Conservation (phyloP, 2,888 invertebrate genomes). For the Hyposoter dolosus region DNA sequence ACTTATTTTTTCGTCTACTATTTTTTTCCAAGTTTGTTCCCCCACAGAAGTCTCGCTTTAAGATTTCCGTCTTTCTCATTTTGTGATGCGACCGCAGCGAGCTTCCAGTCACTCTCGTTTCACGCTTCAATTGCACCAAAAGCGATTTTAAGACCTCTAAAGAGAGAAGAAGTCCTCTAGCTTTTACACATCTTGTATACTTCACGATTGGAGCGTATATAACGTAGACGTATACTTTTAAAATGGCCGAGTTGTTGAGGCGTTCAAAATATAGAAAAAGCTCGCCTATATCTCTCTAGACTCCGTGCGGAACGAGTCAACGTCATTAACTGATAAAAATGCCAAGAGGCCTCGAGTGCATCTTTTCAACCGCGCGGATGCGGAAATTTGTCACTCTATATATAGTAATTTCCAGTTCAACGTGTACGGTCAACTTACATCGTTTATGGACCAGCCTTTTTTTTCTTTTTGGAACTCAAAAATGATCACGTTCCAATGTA, state of each 20-base stretch:
- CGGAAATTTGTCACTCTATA: background rate
- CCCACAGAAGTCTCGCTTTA: background rate
- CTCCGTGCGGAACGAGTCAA: slow-evolving; percentile 26
- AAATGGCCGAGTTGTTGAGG: background rate
- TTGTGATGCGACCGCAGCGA: slow-evolving; percentile 6
- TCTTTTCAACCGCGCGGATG: background rate
- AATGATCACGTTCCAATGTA: background rate
- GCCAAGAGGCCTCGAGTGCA: slow-evolving; percentile 9
- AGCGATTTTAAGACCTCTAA: slow-evolving; percentile 36
- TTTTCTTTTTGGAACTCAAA: background rate
- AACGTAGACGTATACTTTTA: background rate
- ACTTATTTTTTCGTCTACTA: background rate
- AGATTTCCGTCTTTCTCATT: slow-evolving; percentile 12
- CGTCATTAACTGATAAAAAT: slow-evolving; percentile 33
- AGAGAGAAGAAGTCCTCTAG: slow-evolving; percentile 40
- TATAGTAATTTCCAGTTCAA: background rate
- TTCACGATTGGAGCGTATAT: slow-evolving; percentile 13
- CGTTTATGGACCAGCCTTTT: background rate
- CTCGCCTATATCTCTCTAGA: slow-evolving; percentile 23
- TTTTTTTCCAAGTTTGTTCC: background rate
- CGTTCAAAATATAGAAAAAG: background rate
- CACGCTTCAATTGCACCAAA: slow-evolving; percentile 42
- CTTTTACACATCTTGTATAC: slow-evolving; percentile 38
- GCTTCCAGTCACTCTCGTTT: slow-evolving; percentile 49
- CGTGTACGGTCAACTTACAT: background rate